Evolutionary conservation across 2,113 vertebrate genomes (phyloP), one percentile per base, ranked within the genome.

Genomic region (Orycteropus afer): DNA sequence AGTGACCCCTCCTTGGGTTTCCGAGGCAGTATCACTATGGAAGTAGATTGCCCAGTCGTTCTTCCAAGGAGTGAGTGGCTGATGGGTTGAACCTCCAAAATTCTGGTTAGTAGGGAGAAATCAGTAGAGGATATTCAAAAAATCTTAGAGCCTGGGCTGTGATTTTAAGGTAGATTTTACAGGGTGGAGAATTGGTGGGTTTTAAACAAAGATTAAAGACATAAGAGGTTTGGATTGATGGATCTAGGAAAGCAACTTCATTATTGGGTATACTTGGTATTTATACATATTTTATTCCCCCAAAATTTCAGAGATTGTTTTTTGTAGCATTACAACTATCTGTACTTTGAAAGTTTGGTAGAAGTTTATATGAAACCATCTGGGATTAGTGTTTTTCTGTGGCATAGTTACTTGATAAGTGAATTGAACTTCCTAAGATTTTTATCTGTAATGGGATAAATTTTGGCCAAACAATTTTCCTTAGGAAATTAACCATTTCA

Each of bases 331-430:
- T 67, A 18, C 4, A 29, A 65, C 40, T 82, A 17, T 79, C 37
- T 82, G 49, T 47, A 76, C n/a, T 89, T 83, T 86, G 51, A 92
- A 91, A 73, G 69, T 80, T 69, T 47, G 32, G 25, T 87, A 79
- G 20, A 73, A n/a, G 90, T 90, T 29, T 10, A 49, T 84, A 0
- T 95, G 71, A 87, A 67, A 86, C 42, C 18, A 69, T 81, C 45
- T 85, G 25, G 47, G 42, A 51, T 45, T 77, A 13, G 47, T 79
- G 74, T 53, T 78, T 32, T 89, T 84, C 69, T 61, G 23, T 95
- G 47, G 42, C 57, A n/a, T 84, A 73, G 34, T 93, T 95, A 37
- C 63, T 94, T 92, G 42, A 8, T 78, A 89, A 65, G 32, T 87
- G 85, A 94, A 63, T 81, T 93, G 34, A 1, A 84, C 51, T 82